Percentiles rank a stretch among this genome's conserved stretches.
These are phyloP conservation scores for Drosophila prostipennis DNA, from an alignment of 2,888 invertebrate species.

Conservation along the genomic window DNA sequence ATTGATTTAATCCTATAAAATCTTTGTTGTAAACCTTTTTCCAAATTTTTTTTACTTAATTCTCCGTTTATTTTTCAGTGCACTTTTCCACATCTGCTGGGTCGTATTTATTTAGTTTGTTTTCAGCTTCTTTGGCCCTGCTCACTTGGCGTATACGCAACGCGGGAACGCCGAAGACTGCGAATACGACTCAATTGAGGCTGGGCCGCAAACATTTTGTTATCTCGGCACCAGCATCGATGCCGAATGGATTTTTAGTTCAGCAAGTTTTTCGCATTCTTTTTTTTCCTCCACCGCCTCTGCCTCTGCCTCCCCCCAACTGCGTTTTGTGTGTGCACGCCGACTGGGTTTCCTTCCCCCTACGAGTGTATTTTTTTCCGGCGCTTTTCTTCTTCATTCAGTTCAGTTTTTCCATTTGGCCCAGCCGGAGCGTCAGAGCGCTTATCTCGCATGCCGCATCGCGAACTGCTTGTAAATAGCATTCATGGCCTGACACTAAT, in stretches of 20 bases:
- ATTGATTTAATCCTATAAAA: too few relatives aligned
- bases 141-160: constrained; percentile 61
- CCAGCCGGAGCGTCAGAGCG: constrained; percentile 39
- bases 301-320: background rate
- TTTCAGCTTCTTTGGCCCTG: constrained; percentile 36
- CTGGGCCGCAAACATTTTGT: constrained; percentile 65
- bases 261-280: constrained; percentile 23
- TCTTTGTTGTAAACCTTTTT: background rate
- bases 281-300: background rate
- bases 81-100: constrained; percentile 16
- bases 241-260: constrained; percentile 59
- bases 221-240: constrained; percentile 71
- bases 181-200: constrained; percentile 55
- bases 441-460: constrained; percentile 64
- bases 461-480: constrained; percentile 69
- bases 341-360: constrained; percentile 22
- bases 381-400: constrained; percentile 49
- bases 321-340: constrained; percentile 40
- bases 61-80: constrained; percentile 7
- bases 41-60: too few relatives aligned
- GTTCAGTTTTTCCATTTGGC: constrained; percentile 57
- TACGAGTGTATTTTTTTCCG: constrained; percentile 14
- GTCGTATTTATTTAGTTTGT: constrained; percentile 43
- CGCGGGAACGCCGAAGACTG: constrained; percentile 19
- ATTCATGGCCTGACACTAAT: constrained; percentile 70